Evolutionary conservation across 2,888 invertebrate species (phyloP).

Genomic region (Lasioglossum morio): DNA sequence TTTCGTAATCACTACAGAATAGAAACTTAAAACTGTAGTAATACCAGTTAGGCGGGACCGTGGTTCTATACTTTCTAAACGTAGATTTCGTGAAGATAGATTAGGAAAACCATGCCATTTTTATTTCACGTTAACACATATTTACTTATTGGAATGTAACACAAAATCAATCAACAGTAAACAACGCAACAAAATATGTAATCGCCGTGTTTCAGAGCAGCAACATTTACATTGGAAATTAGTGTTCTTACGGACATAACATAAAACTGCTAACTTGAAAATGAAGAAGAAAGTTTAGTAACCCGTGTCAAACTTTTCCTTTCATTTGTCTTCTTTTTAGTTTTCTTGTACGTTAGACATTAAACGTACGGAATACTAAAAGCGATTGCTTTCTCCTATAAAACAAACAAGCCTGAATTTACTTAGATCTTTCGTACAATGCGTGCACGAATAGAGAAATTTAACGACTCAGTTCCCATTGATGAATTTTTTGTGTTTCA

Average conservation of each 20-base stretch:
- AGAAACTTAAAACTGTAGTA: neutral
- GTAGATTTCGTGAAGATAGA: neutral
- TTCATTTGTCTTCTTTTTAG: neutral
- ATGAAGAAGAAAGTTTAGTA: neutral
- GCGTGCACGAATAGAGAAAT: neutral
- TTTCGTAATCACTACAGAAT: neutral
- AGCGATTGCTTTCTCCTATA: neutral
- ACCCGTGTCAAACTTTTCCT: too few species aligned
- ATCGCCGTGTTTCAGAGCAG: neutral
- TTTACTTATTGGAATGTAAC: neutral
- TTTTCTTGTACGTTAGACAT: neutral
- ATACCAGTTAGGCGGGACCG: neutral
- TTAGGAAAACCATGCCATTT: neutral
- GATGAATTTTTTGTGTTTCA: neutral
- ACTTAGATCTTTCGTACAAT: neutral
- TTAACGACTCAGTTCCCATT: neutral
- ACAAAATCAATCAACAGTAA: neutral
- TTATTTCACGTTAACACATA: neutral
- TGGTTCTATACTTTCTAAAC: constrained; percentile 1
- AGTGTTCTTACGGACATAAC: neutral
- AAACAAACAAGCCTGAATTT: neutral
- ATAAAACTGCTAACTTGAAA: neutral
- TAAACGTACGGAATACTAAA: too few species aligned
- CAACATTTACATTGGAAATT: neutral
- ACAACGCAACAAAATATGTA: neutral